Conservation (phyloP, 2,888 invertebrate species). For the Leucophenga maculata region DNA sequence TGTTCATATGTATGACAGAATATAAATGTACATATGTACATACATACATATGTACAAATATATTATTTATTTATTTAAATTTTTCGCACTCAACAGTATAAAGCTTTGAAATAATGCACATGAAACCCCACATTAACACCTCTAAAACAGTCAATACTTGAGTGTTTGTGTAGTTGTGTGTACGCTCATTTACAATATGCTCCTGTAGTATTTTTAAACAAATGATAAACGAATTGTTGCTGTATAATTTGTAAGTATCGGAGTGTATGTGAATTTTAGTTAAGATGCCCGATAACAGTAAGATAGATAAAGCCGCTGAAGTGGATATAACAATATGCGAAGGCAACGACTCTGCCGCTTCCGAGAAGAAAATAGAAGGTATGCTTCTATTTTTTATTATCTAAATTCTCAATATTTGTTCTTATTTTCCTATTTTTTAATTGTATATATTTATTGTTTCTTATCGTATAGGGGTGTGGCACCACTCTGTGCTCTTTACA, state of each 20-base stretch:
- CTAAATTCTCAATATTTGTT: background rate
- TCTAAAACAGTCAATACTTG: conserved; percentile 16
- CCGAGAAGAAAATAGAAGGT: conserved; percentile 52
- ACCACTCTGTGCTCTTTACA: too few relatives aligned
- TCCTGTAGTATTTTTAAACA: conserved; percentile 3
- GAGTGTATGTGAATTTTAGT: conserved; percentile 37
- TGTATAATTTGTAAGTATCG: background rate
- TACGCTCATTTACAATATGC: background rate
- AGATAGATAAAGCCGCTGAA: conserved; percentile 56
- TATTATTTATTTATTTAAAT: background rate
- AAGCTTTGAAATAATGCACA: background rate
- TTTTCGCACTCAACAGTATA: conserved; percentile 23
- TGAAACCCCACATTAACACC: conserved; percentile 27
- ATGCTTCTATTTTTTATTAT: conserved; percentile 23
- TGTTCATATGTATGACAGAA: conserved; percentile 5
- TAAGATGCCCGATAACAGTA: conserved; percentile 58
- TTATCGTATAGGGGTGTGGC: too few relatives aligned
- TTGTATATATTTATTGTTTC: too few relatives aligned
- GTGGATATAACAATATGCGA: conserved; percentile 58
- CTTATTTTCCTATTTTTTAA: background rate
- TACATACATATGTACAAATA: background rate
- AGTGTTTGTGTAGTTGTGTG: background rate
- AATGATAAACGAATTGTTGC: background rate
- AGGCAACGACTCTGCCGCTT: conserved; percentile 52
- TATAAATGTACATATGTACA: conserved; percentile 11